phyloP scores from a whole-genome alignment of 2,113 vertebrate species.

The Oryzias javanicus region DNA sequence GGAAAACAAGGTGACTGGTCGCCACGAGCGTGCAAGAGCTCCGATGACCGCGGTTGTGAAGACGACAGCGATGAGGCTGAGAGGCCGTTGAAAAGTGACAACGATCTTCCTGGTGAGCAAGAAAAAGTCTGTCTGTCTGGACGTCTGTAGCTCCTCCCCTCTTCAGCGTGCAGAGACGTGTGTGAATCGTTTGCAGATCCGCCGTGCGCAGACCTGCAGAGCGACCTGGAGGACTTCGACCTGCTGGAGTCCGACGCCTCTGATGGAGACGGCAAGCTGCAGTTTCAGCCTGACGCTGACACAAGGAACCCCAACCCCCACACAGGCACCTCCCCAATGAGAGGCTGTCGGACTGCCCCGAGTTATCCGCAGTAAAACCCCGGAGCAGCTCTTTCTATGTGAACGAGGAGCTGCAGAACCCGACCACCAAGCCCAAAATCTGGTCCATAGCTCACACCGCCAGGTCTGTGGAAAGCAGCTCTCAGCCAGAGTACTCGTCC shows the following conservation, averaged over 20 bases:
- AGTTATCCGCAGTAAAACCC: slow-evolving; percentile 62
- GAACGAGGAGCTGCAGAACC: slow-evolving; percentile 62
- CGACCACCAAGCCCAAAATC: slow-evolving; percentile 87
- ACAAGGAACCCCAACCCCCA: slow-evolving; percentile 21
- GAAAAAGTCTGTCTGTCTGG: neutral
- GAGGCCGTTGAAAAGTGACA: slow-evolving; percentile 76
- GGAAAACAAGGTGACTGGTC: slow-evolving; percentile 94
- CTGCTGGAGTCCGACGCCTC: slow-evolving; percentile 85
- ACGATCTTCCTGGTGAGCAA: slow-evolving; percentile 78
- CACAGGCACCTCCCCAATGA: slow-evolving; percentile 65
- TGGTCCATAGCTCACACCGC: slow-evolving; percentile 96
- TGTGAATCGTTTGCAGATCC: slow-evolving; percentile 33
- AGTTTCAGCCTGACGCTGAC: slow-evolving; percentile 73
- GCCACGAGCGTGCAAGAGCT: slow-evolving; percentile 85
- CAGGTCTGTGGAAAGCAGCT: slow-evolving; percentile 76
- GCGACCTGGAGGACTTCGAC: slow-evolving; percentile 91
- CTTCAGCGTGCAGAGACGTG: neutral
- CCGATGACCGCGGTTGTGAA: slow-evolving; percentile 84
- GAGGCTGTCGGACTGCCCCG: slow-evolving; percentile 78
- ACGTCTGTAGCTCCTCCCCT: neutral
- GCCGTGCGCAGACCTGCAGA: slow-evolving; percentile 79
- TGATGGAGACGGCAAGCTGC: slow-evolving; percentile 82
- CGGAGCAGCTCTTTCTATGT: slow-evolving; percentile 76
- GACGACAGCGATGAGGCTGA: slow-evolving; percentile 84
- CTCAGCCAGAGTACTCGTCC: slow-evolving; percentile 85